Base-by-base conservation (phyloP, 2,888 invertebrate species). In the Torymus auratus region DNA sequence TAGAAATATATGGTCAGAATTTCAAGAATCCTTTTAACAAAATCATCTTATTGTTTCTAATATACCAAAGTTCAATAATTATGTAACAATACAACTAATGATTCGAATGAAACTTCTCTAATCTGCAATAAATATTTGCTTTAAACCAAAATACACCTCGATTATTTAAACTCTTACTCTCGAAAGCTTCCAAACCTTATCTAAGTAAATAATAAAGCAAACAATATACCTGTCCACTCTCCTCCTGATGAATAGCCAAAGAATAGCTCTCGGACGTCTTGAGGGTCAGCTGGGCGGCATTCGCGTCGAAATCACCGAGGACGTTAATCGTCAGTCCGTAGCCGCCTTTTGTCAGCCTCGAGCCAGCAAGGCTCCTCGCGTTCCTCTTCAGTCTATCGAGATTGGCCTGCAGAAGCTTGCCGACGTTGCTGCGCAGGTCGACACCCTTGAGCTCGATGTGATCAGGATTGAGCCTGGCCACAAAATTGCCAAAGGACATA, bases 401-500 rank as follows among this genome's bases (percentile, higher is more conserved):
- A 79, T 88, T 89, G 7, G 17, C 82, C 58, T 85, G 82, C 5
- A 91, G 53, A 0, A 89, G 82, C 28, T 85, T 65, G 28, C 86
- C 88, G 1, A 84, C 91, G 83, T 60, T 91, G 81, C 84, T 90
- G 84, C 74, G 90, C 85, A 10, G 90, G 85, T 78, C 86, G 86
- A 74, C 85, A 20, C 92, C 90, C 0, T 73, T 68, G 2, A 94
- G 85, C 0, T 92, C 91, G 15, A 95, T 93, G 62, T 92, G 92
- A 77, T 94, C 91, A 0, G 91, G 86, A 86, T 93, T 91, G 17
- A 93, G 77, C 61, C 91, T 86, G 85, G 93, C 92, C 53, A 94
- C 88, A 83, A 91, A 91, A 76, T 92, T 92, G 0, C 93, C 94
- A 0, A 94, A 86, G 2, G 92, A 91, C 3, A 93, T 86, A 17